Conservation (phyloP, 2,113 vertebrate genomes). For the Gopherus flavomarginatus region DNA sequence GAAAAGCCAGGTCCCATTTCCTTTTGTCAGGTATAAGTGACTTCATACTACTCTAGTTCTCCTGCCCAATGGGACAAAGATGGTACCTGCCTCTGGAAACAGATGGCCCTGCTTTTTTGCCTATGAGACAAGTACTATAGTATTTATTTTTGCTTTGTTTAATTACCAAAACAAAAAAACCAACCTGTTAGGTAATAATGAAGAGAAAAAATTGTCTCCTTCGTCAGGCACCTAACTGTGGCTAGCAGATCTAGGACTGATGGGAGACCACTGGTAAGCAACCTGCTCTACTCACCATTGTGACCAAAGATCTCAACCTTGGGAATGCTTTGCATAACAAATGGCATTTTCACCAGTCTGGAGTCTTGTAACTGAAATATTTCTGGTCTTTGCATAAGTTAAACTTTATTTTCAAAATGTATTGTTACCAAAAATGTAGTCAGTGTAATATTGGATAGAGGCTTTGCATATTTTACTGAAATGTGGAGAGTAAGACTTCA, state of each 20-base stretch:
- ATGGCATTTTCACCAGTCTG: not conserved
- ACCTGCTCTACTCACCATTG: not conserved
- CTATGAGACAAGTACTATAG: not conserved
- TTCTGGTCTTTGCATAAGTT: not conserved
- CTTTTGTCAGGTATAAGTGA: not conserved
- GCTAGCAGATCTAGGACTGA: not conserved
- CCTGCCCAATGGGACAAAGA: not conserved
- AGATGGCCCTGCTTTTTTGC: not conserved
- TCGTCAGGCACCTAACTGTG: not conserved
- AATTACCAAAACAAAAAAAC: not conserved
- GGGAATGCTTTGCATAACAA: not conserved
- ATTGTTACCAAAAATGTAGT: slow-evolving; percentile 21
- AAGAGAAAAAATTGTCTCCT: not conserved
- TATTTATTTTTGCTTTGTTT: not conserved
- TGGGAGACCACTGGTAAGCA: not conserved
- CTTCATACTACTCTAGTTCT: not conserved
- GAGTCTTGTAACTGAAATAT: not conserved
- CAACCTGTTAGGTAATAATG: not conserved
- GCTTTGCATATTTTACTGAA: slow-evolving; percentile 43
- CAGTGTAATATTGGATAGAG: slow-evolving; percentile 30
- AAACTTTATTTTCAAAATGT: slow-evolving; percentile 43
- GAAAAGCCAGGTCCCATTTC: not conserved
- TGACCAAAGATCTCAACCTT: not conserved
- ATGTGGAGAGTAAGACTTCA: not conserved
- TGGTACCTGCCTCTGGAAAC: not conserved